phyloP scores from a whole-genome alignment of 2,888 invertebrate species.

The Psylliodes chrysocephalus region DNA sequence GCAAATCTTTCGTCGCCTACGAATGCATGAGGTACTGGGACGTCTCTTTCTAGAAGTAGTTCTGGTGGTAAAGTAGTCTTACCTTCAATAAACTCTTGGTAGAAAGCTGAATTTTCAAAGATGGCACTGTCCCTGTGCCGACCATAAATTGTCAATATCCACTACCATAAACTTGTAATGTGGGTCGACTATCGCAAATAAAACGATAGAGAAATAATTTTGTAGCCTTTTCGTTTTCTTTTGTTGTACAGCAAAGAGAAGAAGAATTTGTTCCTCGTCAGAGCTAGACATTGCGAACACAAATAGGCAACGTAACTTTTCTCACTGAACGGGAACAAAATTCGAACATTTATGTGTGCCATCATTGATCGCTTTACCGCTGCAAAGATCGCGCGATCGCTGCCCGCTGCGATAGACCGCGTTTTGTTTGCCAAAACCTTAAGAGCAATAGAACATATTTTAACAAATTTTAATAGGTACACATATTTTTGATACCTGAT shows the following conservation, averaged over 20 bases:
- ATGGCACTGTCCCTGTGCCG: constrained; percentile 21
- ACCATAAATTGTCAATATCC: not conserved
- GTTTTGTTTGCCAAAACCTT: no score
- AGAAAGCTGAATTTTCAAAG: constrained; percentile 26
- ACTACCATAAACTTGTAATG: constrained; percentile 20
- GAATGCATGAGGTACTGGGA: constrained; percentile 15
- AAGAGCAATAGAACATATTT: no score
- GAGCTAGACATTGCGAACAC: constrained; percentile 10
- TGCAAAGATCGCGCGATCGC: constrained; percentile 7
- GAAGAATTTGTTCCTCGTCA: not conserved
- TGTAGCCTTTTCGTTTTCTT: not conserved
- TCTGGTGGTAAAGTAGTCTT: constrained; percentile 8
- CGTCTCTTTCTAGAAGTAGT: constrained; percentile 6
- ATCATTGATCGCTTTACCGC: not conserved
- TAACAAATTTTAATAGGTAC: no score
- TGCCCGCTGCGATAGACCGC: no score
- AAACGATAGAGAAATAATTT: constrained; percentile 8
- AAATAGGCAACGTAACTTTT: no score
- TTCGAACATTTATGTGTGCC: not conserved
- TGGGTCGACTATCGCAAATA: not conserved
- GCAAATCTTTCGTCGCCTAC: constrained; percentile 22
- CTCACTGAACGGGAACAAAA: not conserved
- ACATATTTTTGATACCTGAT: no score
- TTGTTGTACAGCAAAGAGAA: not conserved
- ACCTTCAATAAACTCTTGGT: constrained; percentile 10